phyloP scores from a whole-genome alignment of 2,113 vertebrate genomes.

The Eira barbara region DNA sequence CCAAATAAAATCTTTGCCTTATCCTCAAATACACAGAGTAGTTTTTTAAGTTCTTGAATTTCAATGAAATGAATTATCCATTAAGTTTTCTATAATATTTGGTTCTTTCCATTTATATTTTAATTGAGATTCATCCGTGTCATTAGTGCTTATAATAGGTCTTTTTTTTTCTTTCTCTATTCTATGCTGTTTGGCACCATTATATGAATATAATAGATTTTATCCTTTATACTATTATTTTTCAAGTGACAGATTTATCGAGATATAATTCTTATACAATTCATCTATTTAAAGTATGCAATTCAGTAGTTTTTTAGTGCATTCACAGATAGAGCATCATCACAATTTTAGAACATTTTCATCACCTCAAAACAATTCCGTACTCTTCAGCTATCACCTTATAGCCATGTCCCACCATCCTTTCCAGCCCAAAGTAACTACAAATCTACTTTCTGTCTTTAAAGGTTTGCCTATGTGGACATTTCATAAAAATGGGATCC shows the following conservation, averaged over 20 bases:
- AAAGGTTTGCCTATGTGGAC: neutral
- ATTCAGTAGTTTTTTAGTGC: neutral
- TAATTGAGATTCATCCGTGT: neutral
- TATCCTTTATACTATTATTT: neutral
- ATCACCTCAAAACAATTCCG: neutral
- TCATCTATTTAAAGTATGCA: neutral
- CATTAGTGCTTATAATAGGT: neutral
- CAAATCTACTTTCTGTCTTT: neutral
- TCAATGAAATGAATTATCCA: slow-evolving; percentile 4
- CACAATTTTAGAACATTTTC: slow-evolving; percentile 19
- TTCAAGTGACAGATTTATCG: neutral
- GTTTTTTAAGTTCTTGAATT: slow-evolving; percentile 11
- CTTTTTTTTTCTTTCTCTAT: neutral
- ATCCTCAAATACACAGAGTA: neutral
- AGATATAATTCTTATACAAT: neutral
- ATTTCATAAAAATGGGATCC: neutral
- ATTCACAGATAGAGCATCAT: neutral
- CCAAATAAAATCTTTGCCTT: neutral
- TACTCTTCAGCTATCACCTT: neutral
- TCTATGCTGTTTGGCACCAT: neutral
- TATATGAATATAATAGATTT: neutral
- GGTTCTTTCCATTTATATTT: neutral
- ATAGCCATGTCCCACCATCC: too few relatives aligned
- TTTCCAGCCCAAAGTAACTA: neutral
- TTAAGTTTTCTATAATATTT: neutral